Evolutionary conservation across 2,888 invertebrate species (phyloP).

Genomic region (Allygus modestus): DNA sequence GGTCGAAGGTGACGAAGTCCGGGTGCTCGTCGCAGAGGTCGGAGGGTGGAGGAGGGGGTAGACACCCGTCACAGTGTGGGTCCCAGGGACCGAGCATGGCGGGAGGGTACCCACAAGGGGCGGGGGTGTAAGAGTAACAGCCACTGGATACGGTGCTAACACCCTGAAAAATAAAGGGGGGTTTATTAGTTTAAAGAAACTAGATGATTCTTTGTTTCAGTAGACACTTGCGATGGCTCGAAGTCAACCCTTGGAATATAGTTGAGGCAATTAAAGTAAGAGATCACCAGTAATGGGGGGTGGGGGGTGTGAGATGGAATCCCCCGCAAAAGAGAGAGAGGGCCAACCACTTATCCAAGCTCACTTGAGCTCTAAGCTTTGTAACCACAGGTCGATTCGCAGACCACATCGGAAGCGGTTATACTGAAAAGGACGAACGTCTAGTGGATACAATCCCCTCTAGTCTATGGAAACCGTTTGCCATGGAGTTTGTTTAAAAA

Average conservation of each 20-base stretch:
- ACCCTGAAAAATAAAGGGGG: conserved; percentile 65
- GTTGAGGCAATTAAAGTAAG: not conserved
- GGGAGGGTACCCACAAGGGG: conserved; percentile 54
- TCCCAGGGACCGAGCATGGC: conserved; percentile 71
- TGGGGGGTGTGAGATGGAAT: too few relatives aligned
- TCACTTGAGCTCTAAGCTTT: too few relatives aligned
- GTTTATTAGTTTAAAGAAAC: not conserved
- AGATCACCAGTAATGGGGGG: not conserved
- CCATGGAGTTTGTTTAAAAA: too few relatives aligned
- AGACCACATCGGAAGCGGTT: too few relatives aligned
- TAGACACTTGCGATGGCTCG: not conserved
- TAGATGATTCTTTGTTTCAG: not conserved
- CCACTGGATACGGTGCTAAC: conserved; percentile 67
- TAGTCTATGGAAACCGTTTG: too few relatives aligned
- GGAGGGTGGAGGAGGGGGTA: conserved; percentile 74
- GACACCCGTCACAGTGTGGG: conserved; percentile 77
- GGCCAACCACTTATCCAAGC: too few relatives aligned
- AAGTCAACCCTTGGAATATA: too few relatives aligned
- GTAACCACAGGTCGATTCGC: too few relatives aligned
- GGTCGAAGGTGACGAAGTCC: conserved; percentile 84
- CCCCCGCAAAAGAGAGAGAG: too few relatives aligned
- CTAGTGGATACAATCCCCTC: too few relatives aligned
- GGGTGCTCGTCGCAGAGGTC: conserved; percentile 80
- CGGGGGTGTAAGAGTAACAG: conserved; percentile 68
- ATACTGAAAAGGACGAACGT: too few relatives aligned